A percentile compares a stretch with the other conserved stretches of the same genome.
Evolutionary conservation across 2,113 vertebrate genomes (phyloP).

Genomic region (Struthio camelus): DNA sequence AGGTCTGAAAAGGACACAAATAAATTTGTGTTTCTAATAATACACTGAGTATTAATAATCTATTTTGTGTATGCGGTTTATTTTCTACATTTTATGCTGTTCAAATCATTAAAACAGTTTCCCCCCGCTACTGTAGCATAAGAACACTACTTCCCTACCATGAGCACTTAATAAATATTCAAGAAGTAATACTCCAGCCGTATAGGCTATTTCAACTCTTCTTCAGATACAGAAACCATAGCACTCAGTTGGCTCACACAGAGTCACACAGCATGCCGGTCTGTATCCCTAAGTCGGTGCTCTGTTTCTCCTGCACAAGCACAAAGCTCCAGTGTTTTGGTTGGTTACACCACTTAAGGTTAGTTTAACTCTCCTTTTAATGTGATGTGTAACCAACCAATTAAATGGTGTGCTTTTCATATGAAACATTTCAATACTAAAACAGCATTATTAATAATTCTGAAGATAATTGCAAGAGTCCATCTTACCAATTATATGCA

Average conservation of each 20-base stretch:
- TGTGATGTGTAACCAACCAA: too few species aligned
- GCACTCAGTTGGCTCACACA: background rate
- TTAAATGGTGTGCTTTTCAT: too few species aligned
- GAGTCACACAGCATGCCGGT: too few species aligned
- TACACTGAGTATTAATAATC: background rate
- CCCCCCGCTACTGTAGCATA: accelerated
- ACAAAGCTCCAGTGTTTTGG: too few species aligned
- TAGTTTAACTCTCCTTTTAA: background rate
- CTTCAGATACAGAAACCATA: background rate
- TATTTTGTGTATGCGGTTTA: background rate
- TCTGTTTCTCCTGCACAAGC: background rate
- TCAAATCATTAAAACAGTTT: accelerated
- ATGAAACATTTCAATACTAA: too few species aligned
- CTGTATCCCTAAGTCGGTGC: background rate
- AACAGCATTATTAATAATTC: background rate
- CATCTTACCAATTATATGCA: background rate
- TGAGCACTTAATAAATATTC: background rate
- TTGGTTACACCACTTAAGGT: background rate
- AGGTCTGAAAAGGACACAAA: background rate
- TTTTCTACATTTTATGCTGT: background rate
- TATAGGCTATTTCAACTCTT: background rate
- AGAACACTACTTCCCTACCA: background rate
- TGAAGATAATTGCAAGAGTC: background rate
- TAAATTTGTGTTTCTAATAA: background rate
- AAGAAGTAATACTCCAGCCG: background rate